A percentile compares a stretch with the other conserved stretches of the same genome.
Evolutionary conservation across 2,888 invertebrate genomes (phyloP).

Genomic region (Alentia gelatinosa): DNA sequence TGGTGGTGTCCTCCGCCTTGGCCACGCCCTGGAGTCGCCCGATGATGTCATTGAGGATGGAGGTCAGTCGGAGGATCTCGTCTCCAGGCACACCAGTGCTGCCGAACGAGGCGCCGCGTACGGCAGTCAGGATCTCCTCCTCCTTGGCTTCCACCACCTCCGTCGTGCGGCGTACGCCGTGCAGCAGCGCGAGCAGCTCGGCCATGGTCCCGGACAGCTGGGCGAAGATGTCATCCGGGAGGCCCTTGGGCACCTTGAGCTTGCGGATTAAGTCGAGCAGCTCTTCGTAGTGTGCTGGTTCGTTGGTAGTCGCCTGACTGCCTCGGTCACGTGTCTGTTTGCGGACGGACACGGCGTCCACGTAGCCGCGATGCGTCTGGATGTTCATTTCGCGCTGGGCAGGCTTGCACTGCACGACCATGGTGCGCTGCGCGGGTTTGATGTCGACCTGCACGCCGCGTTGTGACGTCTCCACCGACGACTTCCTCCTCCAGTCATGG

Average conservation of each 20-base stretch:
- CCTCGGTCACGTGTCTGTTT: background rate
- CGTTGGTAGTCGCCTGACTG: background rate
- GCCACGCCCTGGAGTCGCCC: background rate
- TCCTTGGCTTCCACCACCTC: background rate
- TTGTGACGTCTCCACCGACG: background rate
- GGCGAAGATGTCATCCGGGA: background rate
- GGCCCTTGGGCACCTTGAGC: background rate
- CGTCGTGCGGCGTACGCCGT: background rate
- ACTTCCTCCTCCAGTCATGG: constrained; percentile 24
- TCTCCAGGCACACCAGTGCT: no score
- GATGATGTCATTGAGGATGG: background rate
- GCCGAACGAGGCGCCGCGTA: background rate
- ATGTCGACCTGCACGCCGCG: background rate
- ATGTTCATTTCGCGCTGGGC: constrained; percentile 17
- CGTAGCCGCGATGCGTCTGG: background rate
- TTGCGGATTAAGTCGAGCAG: background rate
- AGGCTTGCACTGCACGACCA: constrained; percentile 23
- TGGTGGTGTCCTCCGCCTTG: background rate
- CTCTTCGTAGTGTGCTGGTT: background rate
- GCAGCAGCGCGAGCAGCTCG: constrained; percentile 25
- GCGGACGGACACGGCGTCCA: background rate
- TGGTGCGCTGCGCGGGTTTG: background rate
- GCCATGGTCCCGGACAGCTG: background rate
- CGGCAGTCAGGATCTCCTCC: background rate
- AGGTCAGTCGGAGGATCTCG: background rate